Evolutionary conservation across 2,888 invertebrate species (phyloP).

Genomic region (Chrysomela aeneicollis): DNA sequence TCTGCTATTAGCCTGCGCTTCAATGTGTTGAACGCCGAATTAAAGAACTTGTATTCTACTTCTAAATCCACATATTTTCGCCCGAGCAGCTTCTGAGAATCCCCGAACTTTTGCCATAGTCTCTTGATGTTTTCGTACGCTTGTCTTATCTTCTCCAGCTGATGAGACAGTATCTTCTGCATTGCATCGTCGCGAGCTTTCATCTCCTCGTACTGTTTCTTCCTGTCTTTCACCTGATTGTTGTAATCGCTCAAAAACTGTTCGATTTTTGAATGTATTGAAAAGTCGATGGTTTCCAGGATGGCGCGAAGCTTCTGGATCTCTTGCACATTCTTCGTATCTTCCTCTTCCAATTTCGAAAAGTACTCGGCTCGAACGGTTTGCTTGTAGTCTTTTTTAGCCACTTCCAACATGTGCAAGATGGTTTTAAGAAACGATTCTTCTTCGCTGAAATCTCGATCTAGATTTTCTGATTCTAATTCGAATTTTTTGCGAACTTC

Average conservation of each 20-base stretch:
- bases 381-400: constrained; percentile 52
- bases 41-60: constrained; percentile 57
- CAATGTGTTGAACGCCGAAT: constrained; percentile 53
- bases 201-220: constrained; percentile 47
- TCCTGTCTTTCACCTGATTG: constrained; percentile 41
- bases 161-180: constrained; percentile 45
- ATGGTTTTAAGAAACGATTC: constrained; percentile 63
- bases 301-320: constrained; percentile 47
- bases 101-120: constrained; percentile 45
- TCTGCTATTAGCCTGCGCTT: constrained; percentile 66
- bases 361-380: constrained; percentile 54
- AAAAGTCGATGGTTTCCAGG: constrained; percentile 47
- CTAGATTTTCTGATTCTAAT: constrained; percentile 58
- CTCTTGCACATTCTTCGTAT: constrained; percentile 48
- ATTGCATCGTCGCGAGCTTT: constrained; percentile 50
- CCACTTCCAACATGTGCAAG: constrained; percentile 64
- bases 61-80: constrained; percentile 46
- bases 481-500: constrained; percentile 20
- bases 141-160: constrained; percentile 46
- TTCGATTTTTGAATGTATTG: constrained; percentile 49
- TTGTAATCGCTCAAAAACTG: constrained; percentile 46
- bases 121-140: constrained; percentile 46
- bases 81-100: constrained; percentile 40
- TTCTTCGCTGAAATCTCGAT: constrained; percentile 59
- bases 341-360: constrained; percentile 54